A percentile compares a stretch with the other conserved stretches of the same genome.
Evolutionary conservation across 1,140 invertebrate species (phyloP).

Genomic region (Drosophila subobscura): DNA sequence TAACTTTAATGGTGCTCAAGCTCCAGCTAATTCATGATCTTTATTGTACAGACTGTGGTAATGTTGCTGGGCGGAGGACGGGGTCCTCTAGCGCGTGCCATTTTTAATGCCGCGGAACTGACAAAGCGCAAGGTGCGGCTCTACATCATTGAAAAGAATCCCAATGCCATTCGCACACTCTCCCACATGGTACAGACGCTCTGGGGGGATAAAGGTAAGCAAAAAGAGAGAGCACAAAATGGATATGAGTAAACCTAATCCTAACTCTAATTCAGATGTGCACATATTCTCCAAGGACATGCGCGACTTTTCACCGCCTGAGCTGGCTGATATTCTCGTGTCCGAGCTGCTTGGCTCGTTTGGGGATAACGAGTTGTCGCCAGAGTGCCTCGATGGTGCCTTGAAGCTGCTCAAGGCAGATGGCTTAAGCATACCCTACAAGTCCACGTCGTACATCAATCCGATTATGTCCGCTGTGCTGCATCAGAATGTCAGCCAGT

Average conservation of each 20-base stretch:
- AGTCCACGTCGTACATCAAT: constrained; percentile 95
- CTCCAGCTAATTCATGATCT: background rate
- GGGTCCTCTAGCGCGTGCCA: constrained; percentile 95
- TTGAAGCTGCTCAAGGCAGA: constrained; percentile 93
- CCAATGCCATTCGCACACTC: constrained; percentile 96
- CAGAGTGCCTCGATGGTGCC: constrained; percentile 98
- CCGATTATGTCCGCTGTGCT: constrained; percentile 88
- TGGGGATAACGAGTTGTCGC: constrained; percentile 99
- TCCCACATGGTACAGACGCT: constrained; percentile 91
- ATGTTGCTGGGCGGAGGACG: constrained; percentile 98
- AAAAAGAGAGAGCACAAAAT: background rate
- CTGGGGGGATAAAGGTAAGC: constrained; percentile 89
- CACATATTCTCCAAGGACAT: constrained; percentile 95
- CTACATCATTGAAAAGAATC: constrained; percentile 99
- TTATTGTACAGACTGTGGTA: constrained; percentile 85
- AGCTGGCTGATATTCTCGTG: constrained; percentile 97
- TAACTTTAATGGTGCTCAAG: background rate
- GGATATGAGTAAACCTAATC: background rate
- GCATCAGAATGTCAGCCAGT: constrained; percentile 84
- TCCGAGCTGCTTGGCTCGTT: constrained; percentile 99
- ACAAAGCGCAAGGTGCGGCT: constrained; percentile 86
- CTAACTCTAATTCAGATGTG: constrained; percentile 80
- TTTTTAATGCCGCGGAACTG: constrained; percentile 90
- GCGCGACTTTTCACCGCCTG: constrained; percentile 91
- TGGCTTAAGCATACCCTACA: constrained; percentile 96